Percentiles rank a stretch among this genome's conserved stretches.
These are phyloP conservation scores for Leucania comma DNA, from an alignment of 2,888 invertebrate genomes.

Conservation along the genomic window DNA sequence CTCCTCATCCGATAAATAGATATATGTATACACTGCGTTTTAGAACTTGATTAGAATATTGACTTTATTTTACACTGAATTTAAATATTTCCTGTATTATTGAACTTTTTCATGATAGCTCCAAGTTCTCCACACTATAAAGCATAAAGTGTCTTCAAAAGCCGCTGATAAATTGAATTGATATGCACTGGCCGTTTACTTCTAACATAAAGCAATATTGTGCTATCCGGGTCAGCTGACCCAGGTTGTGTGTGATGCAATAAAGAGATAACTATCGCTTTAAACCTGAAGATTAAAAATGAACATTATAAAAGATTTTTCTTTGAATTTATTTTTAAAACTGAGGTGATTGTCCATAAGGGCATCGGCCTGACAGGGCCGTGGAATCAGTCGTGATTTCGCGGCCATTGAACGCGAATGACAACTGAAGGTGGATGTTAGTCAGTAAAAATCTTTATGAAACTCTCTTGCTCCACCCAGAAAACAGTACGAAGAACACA, in stretches of 20 bases:
- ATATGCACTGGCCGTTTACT: constrained; percentile 42
- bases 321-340: not conserved
- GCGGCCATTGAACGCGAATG: too few relatives aligned
- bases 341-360: not conserved
- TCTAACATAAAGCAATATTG: constrained; percentile 51
- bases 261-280: constrained; percentile 36
- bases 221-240: constrained; percentile 33
- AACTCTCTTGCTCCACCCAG: too few relatives aligned
- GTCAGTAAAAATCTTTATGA: too few relatives aligned
- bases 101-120: not conserved
- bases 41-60: not conserved
- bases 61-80: not conserved
- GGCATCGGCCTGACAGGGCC: too few relatives aligned
- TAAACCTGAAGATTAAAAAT: constrained; percentile 22
- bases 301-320: constrained; percentile 4
- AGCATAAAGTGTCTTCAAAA: constrained; percentile 20
- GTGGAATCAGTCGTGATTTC: too few relatives aligned
- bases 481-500: too few relatives aligned
- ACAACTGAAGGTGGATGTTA: too few relatives aligned
- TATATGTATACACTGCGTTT: too few relatives aligned
- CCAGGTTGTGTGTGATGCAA: constrained; percentile 33
- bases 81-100: not conserved
- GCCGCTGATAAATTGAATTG: constrained; percentile 52
- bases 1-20: too few relatives aligned
- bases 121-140: not conserved